phyloP scores from a whole-genome alignment of 2,113 vertebrate genomes.

The Platysteira castanea region DNA sequence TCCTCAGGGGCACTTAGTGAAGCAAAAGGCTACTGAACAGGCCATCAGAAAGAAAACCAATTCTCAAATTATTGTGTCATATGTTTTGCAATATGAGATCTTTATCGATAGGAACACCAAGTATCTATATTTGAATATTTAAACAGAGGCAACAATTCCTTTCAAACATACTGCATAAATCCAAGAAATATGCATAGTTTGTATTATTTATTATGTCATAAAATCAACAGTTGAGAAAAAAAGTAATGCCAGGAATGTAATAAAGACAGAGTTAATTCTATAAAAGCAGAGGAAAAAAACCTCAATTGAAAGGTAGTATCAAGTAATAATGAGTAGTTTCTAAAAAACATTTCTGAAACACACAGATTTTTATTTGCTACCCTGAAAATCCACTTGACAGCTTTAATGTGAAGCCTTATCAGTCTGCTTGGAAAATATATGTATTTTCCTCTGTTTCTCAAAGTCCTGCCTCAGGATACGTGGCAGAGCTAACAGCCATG shows the following conservation, averaged over 20 bases:
- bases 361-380: conserved; percentile 4
- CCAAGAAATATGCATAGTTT: background rate
- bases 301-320: background rate
- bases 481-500: conserved; percentile 40
- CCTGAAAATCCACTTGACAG: conserved; percentile 55
- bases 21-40: background rate
- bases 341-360: conserved; percentile 10
- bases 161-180: conserved; percentile 2
- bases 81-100: background rate
- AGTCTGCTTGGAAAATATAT: conserved; percentile 24
- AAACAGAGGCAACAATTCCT: background rate
- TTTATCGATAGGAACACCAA: conserved; percentile 12
- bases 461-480: conserved; percentile 20
- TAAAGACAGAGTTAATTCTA: conserved; percentile 21
- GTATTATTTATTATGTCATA: conserved; percentile 33
- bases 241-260: conserved; percentile 15
- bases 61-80: background rate
- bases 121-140: conserved; percentile 12
- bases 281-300: background rate
- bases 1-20: background rate
- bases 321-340: background rate
- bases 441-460: conserved; percentile 14
- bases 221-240: conserved; percentile 32
- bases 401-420: conserved; percentile 38
- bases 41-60: background rate